A percentile compares a stretch with the other conserved stretches of the same genome.
These are phyloP conservation scores for Garra rufa DNA, from an alignment of 2,113 vertebrate species.

Conservation along the genomic window DNA sequence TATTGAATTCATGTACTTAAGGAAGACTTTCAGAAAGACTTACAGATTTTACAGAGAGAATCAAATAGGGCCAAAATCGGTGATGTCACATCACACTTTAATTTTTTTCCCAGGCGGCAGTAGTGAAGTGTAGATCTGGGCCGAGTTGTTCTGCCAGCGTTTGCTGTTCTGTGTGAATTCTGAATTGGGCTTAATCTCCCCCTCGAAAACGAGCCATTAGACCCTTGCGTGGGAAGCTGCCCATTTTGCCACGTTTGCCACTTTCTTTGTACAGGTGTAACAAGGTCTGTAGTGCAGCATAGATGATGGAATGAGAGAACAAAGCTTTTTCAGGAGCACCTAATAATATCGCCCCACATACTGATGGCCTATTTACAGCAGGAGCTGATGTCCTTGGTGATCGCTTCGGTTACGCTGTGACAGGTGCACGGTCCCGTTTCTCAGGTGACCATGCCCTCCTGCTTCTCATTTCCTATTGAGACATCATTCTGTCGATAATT, in stretches of 20 bases:
- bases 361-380: constrained; percentile 50
- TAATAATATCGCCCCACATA: constrained; percentile 55
- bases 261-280: constrained; percentile 11
- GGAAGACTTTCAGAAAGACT: neutral
- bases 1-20: neutral
- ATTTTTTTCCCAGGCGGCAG: neutral
- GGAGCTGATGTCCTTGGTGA: constrained; percentile 42
- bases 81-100: neutral
- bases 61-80: neutral
- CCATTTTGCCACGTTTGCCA: neutral
- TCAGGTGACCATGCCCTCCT: constrained; percentile 8
- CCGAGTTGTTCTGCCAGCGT: neutral
- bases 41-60: neutral
- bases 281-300: neutral
- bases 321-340: constrained; percentile 30
- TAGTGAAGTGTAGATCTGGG: neutral
- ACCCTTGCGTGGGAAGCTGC: neutral
- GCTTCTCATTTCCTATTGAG: constrained; percentile 18
- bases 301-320: constrained; percentile 28
- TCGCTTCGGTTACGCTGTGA: constrained; percentile 14
- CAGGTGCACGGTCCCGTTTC: constrained; percentile 36
- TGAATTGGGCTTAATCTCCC: neutral
- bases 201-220: neutral
- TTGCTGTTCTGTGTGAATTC: neutral
- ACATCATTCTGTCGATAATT: constrained; percentile 36